Conservation (phyloP, 2,113 vertebrate species). For the Sinocyclocheilus grahami region DNA sequence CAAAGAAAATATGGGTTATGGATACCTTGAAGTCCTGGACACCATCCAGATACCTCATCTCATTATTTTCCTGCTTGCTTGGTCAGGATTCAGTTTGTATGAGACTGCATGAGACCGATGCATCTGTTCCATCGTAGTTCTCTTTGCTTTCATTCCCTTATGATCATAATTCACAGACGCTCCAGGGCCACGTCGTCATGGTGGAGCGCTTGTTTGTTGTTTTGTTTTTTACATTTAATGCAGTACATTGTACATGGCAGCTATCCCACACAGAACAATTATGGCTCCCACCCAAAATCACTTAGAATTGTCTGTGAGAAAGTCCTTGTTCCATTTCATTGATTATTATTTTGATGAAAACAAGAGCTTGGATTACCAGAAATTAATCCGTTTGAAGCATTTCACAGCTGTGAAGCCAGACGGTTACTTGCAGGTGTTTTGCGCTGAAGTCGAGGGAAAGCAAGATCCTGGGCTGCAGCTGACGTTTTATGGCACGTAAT, state of each 20-base stretch:
- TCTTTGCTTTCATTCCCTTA: constrained; percentile 9
- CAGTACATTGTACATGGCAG: neutral
- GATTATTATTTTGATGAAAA: constrained; percentile 36
- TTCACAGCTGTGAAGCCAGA: constrained; percentile 55
- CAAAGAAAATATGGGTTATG: neutral
- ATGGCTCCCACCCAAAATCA: constrained; percentile 13
- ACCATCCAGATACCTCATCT: constrained; percentile 33
- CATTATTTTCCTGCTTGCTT: constrained; percentile 38
- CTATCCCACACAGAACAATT: neutral
- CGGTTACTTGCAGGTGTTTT: constrained; percentile 54
- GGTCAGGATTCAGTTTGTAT: constrained; percentile 14
- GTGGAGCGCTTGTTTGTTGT: neutral
- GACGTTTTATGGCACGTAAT: constrained; percentile 61
- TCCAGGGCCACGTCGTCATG: neutral
- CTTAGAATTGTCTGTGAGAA: neutral
- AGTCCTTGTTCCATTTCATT: constrained; percentile 2
- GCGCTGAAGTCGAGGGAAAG: constrained; percentile 45
- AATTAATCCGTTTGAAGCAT: constrained; percentile 52
- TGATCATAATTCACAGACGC: neutral
- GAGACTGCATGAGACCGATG: neutral
- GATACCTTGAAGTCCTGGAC: constrained; percentile 27
- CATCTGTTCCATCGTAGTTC: constrained; percentile 21
- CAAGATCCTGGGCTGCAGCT: constrained; percentile 66
- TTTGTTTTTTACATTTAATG: neutral
- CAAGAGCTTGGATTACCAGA: constrained; percentile 40